Percentiles rank a stretch among this genome's conserved stretches.
These are phyloP conservation scores for Pangasianodon gigas DNA, from an alignment of 2,113 vertebrate species.

Conservation along the genomic window DNA sequence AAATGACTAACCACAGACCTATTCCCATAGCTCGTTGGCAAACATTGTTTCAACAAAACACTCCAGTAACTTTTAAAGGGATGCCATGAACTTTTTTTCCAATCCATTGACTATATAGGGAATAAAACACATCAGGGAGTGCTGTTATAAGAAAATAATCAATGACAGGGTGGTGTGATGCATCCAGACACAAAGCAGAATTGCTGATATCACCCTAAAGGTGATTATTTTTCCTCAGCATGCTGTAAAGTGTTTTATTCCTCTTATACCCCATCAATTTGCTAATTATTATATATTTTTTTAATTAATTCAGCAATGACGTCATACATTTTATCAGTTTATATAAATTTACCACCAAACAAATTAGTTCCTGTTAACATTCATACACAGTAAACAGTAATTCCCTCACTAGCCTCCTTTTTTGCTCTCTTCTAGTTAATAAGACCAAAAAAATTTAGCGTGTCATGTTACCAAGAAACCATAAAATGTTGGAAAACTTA, in stretches of 20 bases:
- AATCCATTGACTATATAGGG: neutral
- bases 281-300: neutral
- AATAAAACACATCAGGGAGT: neutral
- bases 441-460: neutral
- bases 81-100: neutral
- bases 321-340: neutral
- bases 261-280: neutral
- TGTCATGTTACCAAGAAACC: neutral
- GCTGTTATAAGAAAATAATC: neutral
- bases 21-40: neutral
- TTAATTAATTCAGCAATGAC: neutral
- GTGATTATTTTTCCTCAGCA: neutral
- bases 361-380: neutral
- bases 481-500: neutral
- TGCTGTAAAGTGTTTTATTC: neutral
- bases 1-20: constrained; percentile 15
- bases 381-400: neutral
- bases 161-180: too few relatives aligned
- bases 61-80: neutral
- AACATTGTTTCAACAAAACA: neutral
- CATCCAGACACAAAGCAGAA: neutral
- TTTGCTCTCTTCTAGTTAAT: neutral
- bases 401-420: neutral
- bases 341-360: neutral
- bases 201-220: neutral